Percentiles rank a stretch among this genome's conserved stretches.
Evolutionary conservation across 2,888 invertebrate genomes (phyloP).

Genomic region (Calameuta idolon): DNA sequence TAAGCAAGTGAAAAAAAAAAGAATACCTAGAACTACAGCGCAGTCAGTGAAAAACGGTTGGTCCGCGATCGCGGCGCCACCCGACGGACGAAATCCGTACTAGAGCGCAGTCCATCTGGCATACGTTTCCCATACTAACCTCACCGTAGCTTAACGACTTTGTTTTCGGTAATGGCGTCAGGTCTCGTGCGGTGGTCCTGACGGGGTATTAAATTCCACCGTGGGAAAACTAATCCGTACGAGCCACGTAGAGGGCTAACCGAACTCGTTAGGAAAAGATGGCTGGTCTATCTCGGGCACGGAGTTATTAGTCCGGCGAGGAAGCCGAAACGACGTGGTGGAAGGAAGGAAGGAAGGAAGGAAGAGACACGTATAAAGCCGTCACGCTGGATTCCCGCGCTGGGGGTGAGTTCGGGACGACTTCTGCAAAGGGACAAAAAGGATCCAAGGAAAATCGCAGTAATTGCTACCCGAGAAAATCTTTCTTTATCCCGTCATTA

Average conservation of each 20-base stretch:
- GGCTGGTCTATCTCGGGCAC: constrained; percentile 2
- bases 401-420: not conserved
- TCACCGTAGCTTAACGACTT: not conserved
- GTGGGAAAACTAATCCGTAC: constrained; percentile 5
- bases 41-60: not conserved
- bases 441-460: not conserved
- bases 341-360: constrained; percentile 21
- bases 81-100: not conserved
- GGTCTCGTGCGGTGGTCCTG: not conserved
- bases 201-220: constrained; percentile 1
- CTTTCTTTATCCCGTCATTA: not conserved
- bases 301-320: constrained; percentile 22
- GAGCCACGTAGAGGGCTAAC: constrained; percentile 9
- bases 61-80: not conserved
- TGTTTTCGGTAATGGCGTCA: constrained; percentile 6
- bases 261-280: constrained; percentile 17
- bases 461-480: not conserved
- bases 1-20: not conserved
- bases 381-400: not conserved
- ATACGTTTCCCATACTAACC: not conserved
- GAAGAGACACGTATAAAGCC: not conserved
- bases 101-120: not conserved
- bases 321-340: constrained; percentile 20
- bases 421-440: not conserved
- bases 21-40: no score